Conservation (phyloP, 35 echinoderm and acorn worm species). For the Anneissia japonica region DNA sequence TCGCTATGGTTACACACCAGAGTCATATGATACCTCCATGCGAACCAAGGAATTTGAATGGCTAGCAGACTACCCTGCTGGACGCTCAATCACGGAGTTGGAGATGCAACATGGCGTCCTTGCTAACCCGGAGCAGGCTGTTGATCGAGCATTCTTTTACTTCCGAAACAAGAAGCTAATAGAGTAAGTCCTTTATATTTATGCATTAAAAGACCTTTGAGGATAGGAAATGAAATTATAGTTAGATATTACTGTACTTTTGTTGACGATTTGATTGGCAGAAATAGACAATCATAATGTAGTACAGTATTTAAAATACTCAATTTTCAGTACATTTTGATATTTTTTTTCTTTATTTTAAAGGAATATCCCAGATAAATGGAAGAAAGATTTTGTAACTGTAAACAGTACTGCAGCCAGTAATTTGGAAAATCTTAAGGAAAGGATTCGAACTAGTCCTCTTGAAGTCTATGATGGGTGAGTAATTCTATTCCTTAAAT, state of each 20-base stretch:
- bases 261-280: no score
- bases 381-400: slow-evolving; percentile 27
- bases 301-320: no score
- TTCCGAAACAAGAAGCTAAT: slow-evolving; percentile 44
- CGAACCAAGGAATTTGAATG: slow-evolving; percentile 73
- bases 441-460: slow-evolving; percentile 57
- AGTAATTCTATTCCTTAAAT: not conserved
- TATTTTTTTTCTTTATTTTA: not conserved
- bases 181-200: slow-evolving; percentile 37
- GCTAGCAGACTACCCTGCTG: slow-evolving; percentile 46
- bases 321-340: no score
- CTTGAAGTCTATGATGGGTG: slow-evolving; percentile 80
- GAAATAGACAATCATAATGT: no score
- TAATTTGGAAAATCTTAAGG: slow-evolving; percentile 52
- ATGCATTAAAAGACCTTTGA: no score
- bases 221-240: no score
- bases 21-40: slow-evolving; percentile 35
- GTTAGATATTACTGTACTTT: no score
- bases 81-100: slow-evolving; percentile 87
- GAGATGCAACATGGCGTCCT: slow-evolving; percentile 69
- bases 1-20: slow-evolving; percentile 78
- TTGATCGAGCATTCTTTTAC: slow-evolving; percentile 68
- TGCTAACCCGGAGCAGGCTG: slow-evolving; percentile 6
- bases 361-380: slow-evolving; percentile 49
- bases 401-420: slow-evolving; percentile 11